These are phyloP conservation scores for Gopherus flavomarginatus DNA, from an alignment of 2,113 vertebrate species.

Conservation along the genomic window DNA sequence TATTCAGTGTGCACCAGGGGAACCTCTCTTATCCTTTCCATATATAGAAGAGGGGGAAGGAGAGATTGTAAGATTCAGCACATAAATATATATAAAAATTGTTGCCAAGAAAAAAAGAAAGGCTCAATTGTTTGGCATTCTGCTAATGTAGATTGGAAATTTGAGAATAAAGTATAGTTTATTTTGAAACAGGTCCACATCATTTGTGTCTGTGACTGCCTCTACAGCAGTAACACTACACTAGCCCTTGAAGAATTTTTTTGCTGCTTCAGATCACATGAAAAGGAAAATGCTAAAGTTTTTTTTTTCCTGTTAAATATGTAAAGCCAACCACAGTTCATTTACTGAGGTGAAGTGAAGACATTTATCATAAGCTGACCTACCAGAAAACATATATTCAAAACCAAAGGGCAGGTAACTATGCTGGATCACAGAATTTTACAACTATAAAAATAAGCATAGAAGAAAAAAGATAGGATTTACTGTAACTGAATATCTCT, in stretches of 20 bases:
- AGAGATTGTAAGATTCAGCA: not conserved
- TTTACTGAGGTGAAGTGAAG: not conserved
- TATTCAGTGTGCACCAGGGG: accelerated
- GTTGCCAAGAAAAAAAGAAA: not conserved
- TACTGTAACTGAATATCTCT: too few relatives aligned
- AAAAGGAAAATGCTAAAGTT: not conserved
- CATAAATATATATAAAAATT: not conserved
- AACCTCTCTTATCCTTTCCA: not conserved
- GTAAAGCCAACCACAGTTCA: not conserved
- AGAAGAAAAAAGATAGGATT: not conserved
- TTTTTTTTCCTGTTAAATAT: not conserved
- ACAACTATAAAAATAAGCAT: not conserved
- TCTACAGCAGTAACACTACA: not conserved
- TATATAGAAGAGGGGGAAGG: not conserved
- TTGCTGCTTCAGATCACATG: not conserved
- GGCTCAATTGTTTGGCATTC: not conserved
- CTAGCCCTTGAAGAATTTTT: not conserved
- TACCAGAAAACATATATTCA: not conserved
- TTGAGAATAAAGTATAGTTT: not conserved
- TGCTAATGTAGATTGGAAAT: not conserved
- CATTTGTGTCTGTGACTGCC: not conserved
- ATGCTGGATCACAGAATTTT: not conserved
- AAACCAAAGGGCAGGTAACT: not conserved
- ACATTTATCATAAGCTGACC: not conserved
- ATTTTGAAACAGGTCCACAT: not conserved